Percentiles rank a stretch among this genome's conserved stretches.
phyloP scores from a whole-genome alignment of 2,888 invertebrate species.

The Stenoptilia bipunctidactyla region DNA sequence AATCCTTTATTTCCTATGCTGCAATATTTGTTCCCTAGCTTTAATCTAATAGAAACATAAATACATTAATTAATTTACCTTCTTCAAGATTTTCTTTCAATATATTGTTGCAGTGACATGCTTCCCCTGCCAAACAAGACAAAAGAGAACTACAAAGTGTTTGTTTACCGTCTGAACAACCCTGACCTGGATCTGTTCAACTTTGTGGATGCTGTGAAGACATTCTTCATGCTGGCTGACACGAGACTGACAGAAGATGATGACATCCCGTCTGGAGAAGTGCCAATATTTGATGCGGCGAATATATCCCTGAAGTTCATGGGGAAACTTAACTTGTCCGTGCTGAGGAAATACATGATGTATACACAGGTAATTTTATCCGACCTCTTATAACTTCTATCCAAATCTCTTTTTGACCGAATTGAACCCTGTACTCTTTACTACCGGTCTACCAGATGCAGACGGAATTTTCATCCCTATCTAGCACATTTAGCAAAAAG shows the following conservation, averaged over 20 bases:
- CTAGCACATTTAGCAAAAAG: too few species aligned
- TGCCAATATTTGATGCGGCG: constrained; percentile 79
- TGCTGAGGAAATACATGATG: constrained; percentile 78
- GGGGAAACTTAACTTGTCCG: constrained; percentile 72
- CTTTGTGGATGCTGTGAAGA: constrained; percentile 76
- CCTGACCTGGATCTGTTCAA: constrained; percentile 75
- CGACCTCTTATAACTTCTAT: too few species aligned
- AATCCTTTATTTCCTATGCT: not conserved
- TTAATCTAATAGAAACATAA: too few species aligned
- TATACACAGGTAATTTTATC: constrained; percentile 75
- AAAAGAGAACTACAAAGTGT: constrained; percentile 75
- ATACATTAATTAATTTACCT: too few species aligned
- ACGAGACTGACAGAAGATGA: constrained; percentile 74
- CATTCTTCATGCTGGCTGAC: constrained; percentile 81
- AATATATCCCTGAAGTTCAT: constrained; percentile 75
- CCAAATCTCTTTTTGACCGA: too few species aligned
- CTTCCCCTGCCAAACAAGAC: constrained; percentile 76
- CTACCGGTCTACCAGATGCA: too few species aligned
- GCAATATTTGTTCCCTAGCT: not conserved
- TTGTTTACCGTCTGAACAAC: constrained; percentile 75
- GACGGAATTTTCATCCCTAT: too few species aligned
- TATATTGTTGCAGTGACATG: constrained; percentile 72
- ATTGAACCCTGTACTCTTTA: too few species aligned
- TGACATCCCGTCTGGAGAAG: constrained; percentile 75
- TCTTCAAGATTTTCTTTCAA: too few species aligned